phyloP scores from a whole-genome alignment of 2,797 vertebrate species.

The Naso thynnoides region DNA sequence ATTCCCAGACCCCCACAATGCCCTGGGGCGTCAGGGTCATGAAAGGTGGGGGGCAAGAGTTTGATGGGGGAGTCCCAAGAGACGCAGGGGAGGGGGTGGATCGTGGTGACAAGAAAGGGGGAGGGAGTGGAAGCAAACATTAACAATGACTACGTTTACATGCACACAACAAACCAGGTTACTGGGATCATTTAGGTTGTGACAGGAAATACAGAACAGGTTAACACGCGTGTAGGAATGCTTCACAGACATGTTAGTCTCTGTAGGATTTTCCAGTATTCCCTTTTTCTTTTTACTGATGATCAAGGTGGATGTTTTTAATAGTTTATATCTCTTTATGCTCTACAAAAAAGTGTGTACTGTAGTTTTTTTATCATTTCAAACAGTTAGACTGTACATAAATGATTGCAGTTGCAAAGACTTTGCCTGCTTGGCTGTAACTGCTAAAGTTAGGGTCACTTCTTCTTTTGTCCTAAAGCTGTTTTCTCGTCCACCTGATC shows the following conservation, averaged over 20 bases:
- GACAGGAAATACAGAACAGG: background rate
- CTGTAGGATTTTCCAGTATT: too few species aligned
- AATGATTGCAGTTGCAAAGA: background rate
- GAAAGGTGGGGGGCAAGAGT: constrained; percentile 21
- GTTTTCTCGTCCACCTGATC: constrained; percentile 45
- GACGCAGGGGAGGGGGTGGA: constrained; percentile 28
- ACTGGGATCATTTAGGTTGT: constrained; percentile 12
- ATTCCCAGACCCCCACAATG: constrained; percentile 79
- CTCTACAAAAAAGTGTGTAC: background rate
- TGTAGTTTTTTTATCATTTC: background rate
- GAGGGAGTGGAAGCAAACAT: constrained; percentile 34
- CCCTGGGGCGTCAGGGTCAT: constrained; percentile 61
- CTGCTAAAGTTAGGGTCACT: background rate
- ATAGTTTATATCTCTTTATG: too few species aligned
- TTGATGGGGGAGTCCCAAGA: constrained; percentile 41
- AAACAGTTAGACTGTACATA: background rate
- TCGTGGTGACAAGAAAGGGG: constrained; percentile 28
- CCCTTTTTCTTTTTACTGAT: too few species aligned
- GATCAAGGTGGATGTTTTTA: background rate
- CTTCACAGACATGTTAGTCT: too few species aligned
- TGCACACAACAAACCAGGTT: constrained; percentile 12
- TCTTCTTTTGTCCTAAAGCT: background rate
- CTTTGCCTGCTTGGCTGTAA: background rate
- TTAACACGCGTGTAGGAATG: too few species aligned
- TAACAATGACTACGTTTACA: constrained; percentile 28